These are phyloP conservation scores for Urophycis tenuis DNA, from an alignment of 2,797 vertebrate species.

Conservation along the genomic window DNA sequence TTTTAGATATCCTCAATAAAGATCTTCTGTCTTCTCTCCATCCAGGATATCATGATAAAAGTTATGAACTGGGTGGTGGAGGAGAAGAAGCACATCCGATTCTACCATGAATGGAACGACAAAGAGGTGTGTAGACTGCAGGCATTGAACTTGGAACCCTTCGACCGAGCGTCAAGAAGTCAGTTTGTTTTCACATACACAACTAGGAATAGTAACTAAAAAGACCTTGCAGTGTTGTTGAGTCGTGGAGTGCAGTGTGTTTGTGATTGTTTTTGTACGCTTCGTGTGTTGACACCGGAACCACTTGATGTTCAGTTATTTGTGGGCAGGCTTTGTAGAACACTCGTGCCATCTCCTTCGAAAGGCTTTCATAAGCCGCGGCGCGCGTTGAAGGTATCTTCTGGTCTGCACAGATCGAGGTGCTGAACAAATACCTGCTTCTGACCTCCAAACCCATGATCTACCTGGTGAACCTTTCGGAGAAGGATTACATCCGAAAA, in stretches of 20 bases:
- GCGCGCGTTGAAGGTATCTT: too few relatives aligned
- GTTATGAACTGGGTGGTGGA: constrained; percentile 91
- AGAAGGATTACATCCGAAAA: constrained; percentile 98
- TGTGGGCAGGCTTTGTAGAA: neutral
- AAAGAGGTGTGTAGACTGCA: constrained; percentile 79
- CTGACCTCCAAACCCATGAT: constrained; percentile 99
- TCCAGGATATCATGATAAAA: constrained; percentile 95
- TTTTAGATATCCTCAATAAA: neutral
- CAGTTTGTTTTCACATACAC: too few relatives aligned
- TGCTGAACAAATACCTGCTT: constrained; percentile 96
- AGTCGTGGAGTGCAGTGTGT: neutral
- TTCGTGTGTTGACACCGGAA: neutral
- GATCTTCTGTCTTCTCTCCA: constrained; percentile 23
- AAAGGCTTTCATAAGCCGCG: too few relatives aligned
- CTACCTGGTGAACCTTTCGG: constrained; percentile 97
- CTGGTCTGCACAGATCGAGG: constrained; percentile 79
- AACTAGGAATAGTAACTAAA: neutral
- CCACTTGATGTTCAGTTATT: neutral
- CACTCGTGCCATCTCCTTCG: neutral
- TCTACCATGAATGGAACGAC: constrained; percentile 94
- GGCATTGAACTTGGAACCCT: too few relatives aligned
- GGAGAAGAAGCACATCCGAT: constrained; percentile 93
- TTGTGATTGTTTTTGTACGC: neutral
- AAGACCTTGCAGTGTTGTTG: too few relatives aligned
- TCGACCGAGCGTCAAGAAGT: too few relatives aligned